Evolutionary conservation across 1,140 invertebrate species (phyloP), one percentile per base, ranked within the genome.

Genomic region (Dinothrombium tinctorium): DNA sequence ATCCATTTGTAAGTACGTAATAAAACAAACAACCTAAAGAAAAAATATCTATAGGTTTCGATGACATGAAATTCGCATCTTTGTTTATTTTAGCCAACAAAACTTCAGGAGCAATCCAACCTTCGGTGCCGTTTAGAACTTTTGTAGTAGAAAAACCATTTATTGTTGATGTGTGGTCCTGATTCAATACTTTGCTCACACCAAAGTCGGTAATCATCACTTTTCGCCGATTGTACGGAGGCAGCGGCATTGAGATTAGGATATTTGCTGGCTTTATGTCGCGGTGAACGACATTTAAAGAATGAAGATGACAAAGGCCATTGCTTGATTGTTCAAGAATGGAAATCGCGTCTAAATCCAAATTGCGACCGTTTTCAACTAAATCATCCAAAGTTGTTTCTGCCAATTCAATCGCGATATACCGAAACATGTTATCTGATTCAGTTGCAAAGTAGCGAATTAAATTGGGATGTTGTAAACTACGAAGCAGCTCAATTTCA

Each of bases 151-250:
- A 86, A 84, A 94, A 59, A 94, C 90, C 25, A 84, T 94, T 35
- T 74, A 71, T 37, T 76, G 68, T 1, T 84, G 89, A 9, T 76
- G 67, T 51, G 86, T 76, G 17, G 28, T 37, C 28, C 14, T 17
- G n/a, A 24, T 9, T 20, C 2, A 99, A 58, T 55, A 90, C 89
- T 60, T 98, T 98, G 53, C 89, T 96, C 1, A 99, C 61, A 1
- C 92, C 92, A 68, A 99, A 99, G 61, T 98, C 92, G 0, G 89
- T 95, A 48, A 99, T 98, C 75, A 96, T 82, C 0, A 94, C 72
- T 49, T 74, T 68, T 5, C 77, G 76, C 14, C 65, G 64, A 38
- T 71, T 68, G 33, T 48, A 52, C 6, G 76, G 71, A 17, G 6
- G 15, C 2, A 42, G 14, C 4, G 60, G 55, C 49, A 75, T 64